phyloP scores from a whole-genome alignment of 2,797 vertebrate genomes.

The Siniperca scherzeri region DNA sequence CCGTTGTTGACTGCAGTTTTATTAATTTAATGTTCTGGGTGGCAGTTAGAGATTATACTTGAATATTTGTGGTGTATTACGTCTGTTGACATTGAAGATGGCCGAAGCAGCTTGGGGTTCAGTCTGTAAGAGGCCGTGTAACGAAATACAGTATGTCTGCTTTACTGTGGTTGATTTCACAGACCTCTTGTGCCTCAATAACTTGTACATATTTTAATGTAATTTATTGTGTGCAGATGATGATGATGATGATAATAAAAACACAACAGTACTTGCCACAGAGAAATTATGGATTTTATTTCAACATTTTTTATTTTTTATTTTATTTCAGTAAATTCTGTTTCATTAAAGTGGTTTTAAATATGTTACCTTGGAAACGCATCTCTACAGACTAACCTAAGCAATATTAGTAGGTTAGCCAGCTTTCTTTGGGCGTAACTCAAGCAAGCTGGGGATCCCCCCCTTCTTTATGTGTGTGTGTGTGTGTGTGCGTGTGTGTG shows the following conservation, averaged over 20 bases:
- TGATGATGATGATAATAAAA: slow-evolving; percentile 22
- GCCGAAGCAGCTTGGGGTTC: not conserved
- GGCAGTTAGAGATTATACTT: not conserved
- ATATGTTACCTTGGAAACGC: not conserved
- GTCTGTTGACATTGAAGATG: not conserved
- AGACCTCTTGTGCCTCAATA: slow-evolving; percentile 35
- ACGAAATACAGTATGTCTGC: not conserved
- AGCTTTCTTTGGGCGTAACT: too few relatives aligned
- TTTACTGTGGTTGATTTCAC: not conserved
- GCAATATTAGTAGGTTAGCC: too few relatives aligned
- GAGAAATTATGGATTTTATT: not conserved
- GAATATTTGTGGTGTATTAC: not conserved
- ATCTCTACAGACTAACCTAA: too few relatives aligned
- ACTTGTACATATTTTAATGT: slow-evolving; percentile 61
- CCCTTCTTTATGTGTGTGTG: too few relatives aligned
- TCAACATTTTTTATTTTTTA: not conserved
- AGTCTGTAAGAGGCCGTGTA: not conserved
- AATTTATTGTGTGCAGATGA: slow-evolving; percentile 47
- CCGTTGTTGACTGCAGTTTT: not conserved
- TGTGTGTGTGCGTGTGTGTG: too few relatives aligned
- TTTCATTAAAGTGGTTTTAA: not conserved
- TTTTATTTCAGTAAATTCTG: not conserved
- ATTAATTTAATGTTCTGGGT: not conserved
- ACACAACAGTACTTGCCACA: not conserved
- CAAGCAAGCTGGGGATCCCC: too few relatives aligned